A percentile compares a stretch with the other conserved stretches of the same genome.
phyloP scores from a whole-genome alignment of 2,113 vertebrate genomes.

The Indicator indicator region DNA sequence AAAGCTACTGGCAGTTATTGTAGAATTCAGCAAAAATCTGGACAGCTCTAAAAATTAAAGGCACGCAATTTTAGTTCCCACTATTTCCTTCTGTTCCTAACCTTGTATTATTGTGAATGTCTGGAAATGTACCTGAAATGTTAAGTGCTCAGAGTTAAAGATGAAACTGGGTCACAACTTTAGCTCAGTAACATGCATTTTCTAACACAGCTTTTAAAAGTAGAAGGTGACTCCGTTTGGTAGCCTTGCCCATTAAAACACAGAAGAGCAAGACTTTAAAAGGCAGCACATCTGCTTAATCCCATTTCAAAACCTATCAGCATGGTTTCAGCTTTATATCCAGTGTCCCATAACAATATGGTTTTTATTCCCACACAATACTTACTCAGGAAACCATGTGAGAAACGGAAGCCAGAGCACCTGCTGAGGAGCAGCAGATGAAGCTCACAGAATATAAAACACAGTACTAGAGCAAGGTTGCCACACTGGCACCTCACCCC shows the following conservation, averaged over 20 bases:
- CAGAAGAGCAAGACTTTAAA: neutral
- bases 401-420: neutral
- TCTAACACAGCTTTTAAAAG: neutral
- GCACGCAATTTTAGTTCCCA: neutral
- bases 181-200: neutral
- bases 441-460: neutral
- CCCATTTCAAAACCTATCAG: neutral
- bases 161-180: neutral
- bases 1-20: conserved; percentile 41
- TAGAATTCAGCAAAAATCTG: conserved; percentile 25
- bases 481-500: neutral
- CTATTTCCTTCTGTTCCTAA: neutral
- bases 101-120: neutral
- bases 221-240: neutral
- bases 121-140: neutral
- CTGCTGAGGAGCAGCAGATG: conserved; percentile 10
- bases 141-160: neutral
- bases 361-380: conserved; percentile 20
- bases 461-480: neutral
- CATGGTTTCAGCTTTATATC: neutral
- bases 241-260: neutral
- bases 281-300: conserved; percentile 4
- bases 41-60: neutral
- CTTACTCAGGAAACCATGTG: neutral
- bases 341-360: neutral